phyloP scores from a whole-genome alignment of 2,113 vertebrate genomes.

The Motacilla tschutschensis region DNA sequence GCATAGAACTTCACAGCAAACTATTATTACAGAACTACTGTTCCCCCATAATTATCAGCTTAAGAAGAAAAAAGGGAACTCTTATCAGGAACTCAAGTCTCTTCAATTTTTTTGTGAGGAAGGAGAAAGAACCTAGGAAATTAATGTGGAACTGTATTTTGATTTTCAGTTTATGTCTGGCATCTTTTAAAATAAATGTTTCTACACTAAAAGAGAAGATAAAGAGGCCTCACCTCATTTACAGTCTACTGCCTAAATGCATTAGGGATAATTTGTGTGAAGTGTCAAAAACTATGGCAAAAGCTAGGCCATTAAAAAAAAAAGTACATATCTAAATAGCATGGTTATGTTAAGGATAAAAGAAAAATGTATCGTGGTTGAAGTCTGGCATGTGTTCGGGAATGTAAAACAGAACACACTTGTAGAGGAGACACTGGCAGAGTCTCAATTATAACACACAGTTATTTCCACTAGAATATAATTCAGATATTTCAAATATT shows the following conservation, averaged over 20 bases:
- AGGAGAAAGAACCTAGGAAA: neutral
- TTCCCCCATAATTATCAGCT: neutral
- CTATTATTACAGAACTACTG: neutral
- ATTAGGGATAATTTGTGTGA: neutral
- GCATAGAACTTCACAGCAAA: neutral
- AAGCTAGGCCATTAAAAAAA: neutral
- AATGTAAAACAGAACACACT: slow-evolving; percentile 27
- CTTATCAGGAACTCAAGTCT: neutral
- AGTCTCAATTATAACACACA: neutral
- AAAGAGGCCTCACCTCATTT: neutral
- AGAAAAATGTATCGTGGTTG: neutral
- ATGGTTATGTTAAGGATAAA: neutral
- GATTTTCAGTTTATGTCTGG: neutral
- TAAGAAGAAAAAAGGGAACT: neutral
- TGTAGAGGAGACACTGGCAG: neutral
- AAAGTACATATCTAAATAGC: neutral
- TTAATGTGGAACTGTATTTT: neutral
- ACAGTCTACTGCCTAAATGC: neutral
- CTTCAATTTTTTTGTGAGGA: neutral
- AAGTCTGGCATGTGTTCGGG: neutral
- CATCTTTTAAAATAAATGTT: neutral
- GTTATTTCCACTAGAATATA: slow-evolving; percentile 1
- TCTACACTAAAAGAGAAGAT: neutral
- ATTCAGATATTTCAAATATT: slow-evolving; percentile 3
- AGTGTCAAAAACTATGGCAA: neutral